Conservation (phyloP, 2,113 vertebrate species). For the Nanorana parkeri region DNA sequence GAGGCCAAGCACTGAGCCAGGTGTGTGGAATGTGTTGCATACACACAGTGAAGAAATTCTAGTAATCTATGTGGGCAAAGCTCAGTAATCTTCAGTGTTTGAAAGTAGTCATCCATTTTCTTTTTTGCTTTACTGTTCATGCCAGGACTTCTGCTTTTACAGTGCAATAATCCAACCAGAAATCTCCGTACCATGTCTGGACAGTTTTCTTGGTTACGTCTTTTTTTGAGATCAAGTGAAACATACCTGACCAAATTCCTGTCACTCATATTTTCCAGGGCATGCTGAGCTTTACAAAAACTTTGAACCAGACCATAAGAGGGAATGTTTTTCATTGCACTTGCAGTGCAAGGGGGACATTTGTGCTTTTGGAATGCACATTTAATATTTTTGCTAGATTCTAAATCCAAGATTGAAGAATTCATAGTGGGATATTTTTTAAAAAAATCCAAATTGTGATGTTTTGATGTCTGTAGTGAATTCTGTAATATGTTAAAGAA, state of each 20-base stretch:
- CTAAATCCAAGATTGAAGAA: neutral
- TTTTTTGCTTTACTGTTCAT: conserved; percentile 72
- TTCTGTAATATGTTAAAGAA: conserved; percentile 72
- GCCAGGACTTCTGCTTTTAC: conserved; percentile 59
- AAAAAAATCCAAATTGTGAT: conserved; percentile 55
- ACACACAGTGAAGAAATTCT: conserved; percentile 82
- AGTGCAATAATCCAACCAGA: conserved; percentile 80
- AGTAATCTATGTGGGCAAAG: conserved; percentile 77
- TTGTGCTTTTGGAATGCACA: neutral
- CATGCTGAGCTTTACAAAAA: conserved; percentile 80
- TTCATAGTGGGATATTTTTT: conserved; percentile 28
- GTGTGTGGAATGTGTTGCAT: conserved; percentile 71
- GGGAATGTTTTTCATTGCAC: too few species aligned
- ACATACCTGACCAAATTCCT: conserved; percentile 76
- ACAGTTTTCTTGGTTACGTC: conserved; percentile 79
- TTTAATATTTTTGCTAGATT: conserved; percentile 53
- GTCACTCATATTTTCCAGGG: conserved; percentile 78
- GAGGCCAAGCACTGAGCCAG: conserved; percentile 72
- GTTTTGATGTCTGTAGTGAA: conserved; percentile 57
- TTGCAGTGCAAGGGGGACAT: too few species aligned
- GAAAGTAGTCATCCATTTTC: conserved; percentile 72
- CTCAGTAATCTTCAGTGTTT: conserved; percentile 66
- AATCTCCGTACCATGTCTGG: conserved; percentile 81
- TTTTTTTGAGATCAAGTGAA: conserved; percentile 74
- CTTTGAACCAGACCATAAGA: conserved; percentile 82